These are phyloP conservation scores for Microtus ochrogaster DNA, from an alignment of 2,113 vertebrate genomes.

Conservation along the genomic window DNA sequence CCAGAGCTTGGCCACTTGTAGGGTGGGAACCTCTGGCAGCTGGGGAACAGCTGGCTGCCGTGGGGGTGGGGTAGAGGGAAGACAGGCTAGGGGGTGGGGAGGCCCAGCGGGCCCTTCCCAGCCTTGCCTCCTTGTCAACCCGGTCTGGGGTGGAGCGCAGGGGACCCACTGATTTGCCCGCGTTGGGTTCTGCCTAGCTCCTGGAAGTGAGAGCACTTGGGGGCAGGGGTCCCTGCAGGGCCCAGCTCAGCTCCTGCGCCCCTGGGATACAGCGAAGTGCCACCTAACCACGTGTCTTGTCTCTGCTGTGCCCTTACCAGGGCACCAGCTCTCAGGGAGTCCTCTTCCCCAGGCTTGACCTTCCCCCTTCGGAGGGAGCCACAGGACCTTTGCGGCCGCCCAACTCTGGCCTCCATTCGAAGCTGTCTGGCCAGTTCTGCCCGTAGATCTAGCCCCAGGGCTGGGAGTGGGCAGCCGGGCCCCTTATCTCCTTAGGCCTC, in stretches of 20 bases:
- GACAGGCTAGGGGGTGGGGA: slow-evolving; percentile 17
- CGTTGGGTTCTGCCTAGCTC: neutral
- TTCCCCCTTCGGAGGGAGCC: neutral
- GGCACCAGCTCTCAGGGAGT: neutral
- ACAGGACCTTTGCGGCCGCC: neutral
- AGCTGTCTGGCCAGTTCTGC: slow-evolving; percentile 78
- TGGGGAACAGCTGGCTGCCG: slow-evolving; percentile 75
- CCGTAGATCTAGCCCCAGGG: slow-evolving; percentile 62
- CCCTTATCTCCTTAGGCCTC: slow-evolving; percentile 72
- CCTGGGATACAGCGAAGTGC: neutral
- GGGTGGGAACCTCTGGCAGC: slow-evolving; percentile 72
- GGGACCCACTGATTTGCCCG: neutral
- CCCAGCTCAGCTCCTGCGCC: neutral
- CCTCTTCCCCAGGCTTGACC: neutral
- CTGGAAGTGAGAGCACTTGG: neutral
- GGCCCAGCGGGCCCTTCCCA: neutral
- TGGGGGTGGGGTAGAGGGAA: slow-evolving; percentile 41
- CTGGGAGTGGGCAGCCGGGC: slow-evolving; percentile 66
- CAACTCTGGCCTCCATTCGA: neutral
- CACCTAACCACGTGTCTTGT: neutral
- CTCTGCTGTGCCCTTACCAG: neutral
- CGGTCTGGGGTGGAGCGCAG: neutral
- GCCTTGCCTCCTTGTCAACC: neutral
- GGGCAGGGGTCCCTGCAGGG: neutral
- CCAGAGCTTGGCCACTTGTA: slow-evolving; percentile 10